Base-by-base conservation (phyloP, 2,113 vertebrate species). In the Emydura subglobosa region DNA sequence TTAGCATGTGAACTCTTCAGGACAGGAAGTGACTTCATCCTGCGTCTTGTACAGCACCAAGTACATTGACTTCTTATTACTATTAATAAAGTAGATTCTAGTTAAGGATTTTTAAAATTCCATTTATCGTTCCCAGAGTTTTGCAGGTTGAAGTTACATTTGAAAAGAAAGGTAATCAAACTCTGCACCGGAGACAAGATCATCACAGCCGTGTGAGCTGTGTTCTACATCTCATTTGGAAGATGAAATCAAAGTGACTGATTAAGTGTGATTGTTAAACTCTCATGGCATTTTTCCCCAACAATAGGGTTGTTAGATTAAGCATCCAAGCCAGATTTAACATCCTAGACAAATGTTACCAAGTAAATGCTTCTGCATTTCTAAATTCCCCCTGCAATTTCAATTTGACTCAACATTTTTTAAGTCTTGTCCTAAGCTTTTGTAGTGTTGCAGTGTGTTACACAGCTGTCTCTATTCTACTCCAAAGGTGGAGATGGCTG, bases 41-140 rank as follows among this genome's bases (percentile, higher is more conserved):
- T 2, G 6, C 25, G 2, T 4, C 65, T n/a, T n/a, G 24, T 31
- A 6, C 0, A 49, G 81, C 81, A 55, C 0, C 91, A 11, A 19
- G 12, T 31, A 50, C 76, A 9, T 10, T 39, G 50, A 31, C 9
- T 0, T 10, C 3, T 53, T 53, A 13, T 12, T 80, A 72, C 65
- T 22, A n/a, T 68, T 10, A n/a, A n/a, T n/a, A n/a, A 68, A 72
- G 65, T 17, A 24, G 47, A 54, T 57, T 5, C 3, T 25, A 19
- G 9, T 17, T 34, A 25, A 19, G 25, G 51, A 31, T n/a, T 2
- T 53, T 12, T 7, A 5, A 7, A 68, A 68, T 68, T 68, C 34
- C n/a, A 34, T n/a, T 68, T 19, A n/a, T 34, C 17, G 7, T n/a
- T 31, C 61, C 29, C 34, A n/a, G 16, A 68, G 61, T n/a, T 31